Evolutionary conservation across 2,797 vertebrate genomes (phyloP).

Genomic region (Alfaro cultratus): DNA sequence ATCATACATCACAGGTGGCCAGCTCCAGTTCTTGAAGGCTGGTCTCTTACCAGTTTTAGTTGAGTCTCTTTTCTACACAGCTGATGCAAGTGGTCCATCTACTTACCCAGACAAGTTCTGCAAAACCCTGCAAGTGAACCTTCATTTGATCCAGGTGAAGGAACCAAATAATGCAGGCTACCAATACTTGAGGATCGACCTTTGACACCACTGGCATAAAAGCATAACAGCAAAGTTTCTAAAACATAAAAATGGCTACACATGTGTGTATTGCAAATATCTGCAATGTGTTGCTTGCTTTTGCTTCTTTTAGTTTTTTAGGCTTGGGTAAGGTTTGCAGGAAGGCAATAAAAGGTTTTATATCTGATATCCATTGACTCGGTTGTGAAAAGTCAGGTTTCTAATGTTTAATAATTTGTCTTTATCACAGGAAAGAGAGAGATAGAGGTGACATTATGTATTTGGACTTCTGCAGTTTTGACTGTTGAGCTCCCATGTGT

Average conservation of each 20-base stretch:
- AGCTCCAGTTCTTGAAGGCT: too few relatives aligned
- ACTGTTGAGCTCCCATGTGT: conserved; percentile 72
- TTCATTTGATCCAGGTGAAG: too few relatives aligned
- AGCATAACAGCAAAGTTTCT: too few relatives aligned
- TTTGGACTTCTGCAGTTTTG: conserved; percentile 77
- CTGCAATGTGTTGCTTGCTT: neutral
- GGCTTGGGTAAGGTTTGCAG: conserved; percentile 76
- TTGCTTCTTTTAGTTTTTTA: conserved; percentile 36
- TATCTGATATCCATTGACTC: neutral
- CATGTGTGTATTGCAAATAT: too few relatives aligned
- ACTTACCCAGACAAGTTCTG: neutral
- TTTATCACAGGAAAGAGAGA: conserved; percentile 60
- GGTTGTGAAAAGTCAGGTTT: neutral
- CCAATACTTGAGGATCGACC: too few relatives aligned
- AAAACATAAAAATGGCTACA: too few relatives aligned
- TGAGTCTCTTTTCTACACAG: too few relatives aligned
- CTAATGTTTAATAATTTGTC: neutral
- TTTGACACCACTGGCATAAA: too few relatives aligned
- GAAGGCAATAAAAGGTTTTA: conserved; percentile 6
- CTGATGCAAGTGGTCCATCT: neutral
- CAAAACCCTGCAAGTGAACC: too few relatives aligned
- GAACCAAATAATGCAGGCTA: too few relatives aligned
- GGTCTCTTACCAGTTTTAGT: neutral
- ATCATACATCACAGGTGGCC: neutral
- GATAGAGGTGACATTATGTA: conserved; percentile 27